These are phyloP conservation scores for Malacoraja senta DNA, from an alignment of 2,797 vertebrate species.

Conservation along the genomic window DNA sequence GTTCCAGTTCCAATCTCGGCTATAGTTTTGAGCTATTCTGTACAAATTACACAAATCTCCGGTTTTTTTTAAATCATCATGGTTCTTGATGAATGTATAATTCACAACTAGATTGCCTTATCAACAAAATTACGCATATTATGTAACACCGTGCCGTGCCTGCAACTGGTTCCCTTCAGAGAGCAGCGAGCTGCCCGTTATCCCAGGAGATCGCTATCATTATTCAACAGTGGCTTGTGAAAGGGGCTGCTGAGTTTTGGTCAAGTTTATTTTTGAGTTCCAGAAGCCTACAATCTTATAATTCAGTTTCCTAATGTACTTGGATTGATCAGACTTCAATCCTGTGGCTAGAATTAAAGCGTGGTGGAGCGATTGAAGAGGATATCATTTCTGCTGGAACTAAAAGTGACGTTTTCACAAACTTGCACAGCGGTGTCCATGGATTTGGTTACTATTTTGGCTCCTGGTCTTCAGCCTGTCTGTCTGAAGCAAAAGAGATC, in stretches of 20 bases:
- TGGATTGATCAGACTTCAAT: neutral
- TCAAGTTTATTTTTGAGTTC: neutral
- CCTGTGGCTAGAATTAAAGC: neutral
- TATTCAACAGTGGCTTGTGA: neutral
- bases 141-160: neutral
- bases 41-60: neutral
- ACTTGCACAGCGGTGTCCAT: no score
- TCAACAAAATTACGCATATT: neutral
- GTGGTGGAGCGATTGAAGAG: neutral
- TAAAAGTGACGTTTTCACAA: no score
- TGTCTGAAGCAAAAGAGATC: no score
- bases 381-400: no score
- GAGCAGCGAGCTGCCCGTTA: neutral
- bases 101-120: neutral
- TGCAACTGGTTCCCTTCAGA: neutral
- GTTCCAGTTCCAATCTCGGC: neutral
- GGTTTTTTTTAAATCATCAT: neutral
- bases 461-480: no score
- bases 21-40: neutral
- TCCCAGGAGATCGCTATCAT: neutral
- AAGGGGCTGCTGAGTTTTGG: neutral
- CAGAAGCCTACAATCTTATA: neutral
- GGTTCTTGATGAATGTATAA: neutral
- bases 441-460: no score
- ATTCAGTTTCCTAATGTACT: neutral